Evolutionary conservation across 2,888 invertebrate species (phyloP).

Genomic region (Melanostoma mellinum): DNA sequence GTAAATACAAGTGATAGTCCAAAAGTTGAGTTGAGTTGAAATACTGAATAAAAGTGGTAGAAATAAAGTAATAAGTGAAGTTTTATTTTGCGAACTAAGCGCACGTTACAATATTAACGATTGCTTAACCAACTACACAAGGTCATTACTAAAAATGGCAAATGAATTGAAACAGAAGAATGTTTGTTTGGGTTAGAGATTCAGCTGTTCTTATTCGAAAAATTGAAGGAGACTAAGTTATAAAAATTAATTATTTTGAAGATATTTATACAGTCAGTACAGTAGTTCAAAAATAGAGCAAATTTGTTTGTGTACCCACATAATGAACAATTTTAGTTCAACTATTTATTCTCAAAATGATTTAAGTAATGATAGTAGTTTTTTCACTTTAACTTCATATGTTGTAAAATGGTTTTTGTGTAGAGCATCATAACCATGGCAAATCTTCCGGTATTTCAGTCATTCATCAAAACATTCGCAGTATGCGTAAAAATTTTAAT

Average conservation of each 20-base stretch:
- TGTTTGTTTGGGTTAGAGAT: constrained; percentile 19
- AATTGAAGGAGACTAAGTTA: constrained; percentile 6
- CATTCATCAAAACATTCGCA: not conserved
- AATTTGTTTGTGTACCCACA: not conserved
- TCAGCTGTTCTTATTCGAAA: constrained; percentile 8
- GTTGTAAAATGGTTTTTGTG: constrained; percentile 25
- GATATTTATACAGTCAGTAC: constrained; percentile 5
- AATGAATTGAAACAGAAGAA: constrained; percentile 26
- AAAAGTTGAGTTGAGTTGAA: too few species aligned
- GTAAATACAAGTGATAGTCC: too few species aligned
- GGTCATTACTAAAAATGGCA: constrained; percentile 34
- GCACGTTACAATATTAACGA: too few species aligned
- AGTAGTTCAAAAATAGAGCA: not conserved
- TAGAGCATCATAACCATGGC: constrained; percentile 14
- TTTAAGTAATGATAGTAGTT: not conserved
- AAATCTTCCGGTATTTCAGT: constrained; percentile 13
- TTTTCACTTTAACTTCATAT: not conserved
- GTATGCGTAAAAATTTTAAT: not conserved
- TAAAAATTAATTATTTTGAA: constrained; percentile 16
- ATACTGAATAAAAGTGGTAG: too few species aligned
- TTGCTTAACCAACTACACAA: constrained; percentile 8
- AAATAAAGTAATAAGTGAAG: too few species aligned
- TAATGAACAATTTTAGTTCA: not conserved
- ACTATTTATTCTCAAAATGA: not conserved
- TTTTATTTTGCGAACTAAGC: too few species aligned